A percentile compares a stretch with the other conserved stretches of the same genome.
phyloP scores from a whole-genome alignment of 2,113 vertebrate genomes.

The Burhinus oedicnemus region DNA sequence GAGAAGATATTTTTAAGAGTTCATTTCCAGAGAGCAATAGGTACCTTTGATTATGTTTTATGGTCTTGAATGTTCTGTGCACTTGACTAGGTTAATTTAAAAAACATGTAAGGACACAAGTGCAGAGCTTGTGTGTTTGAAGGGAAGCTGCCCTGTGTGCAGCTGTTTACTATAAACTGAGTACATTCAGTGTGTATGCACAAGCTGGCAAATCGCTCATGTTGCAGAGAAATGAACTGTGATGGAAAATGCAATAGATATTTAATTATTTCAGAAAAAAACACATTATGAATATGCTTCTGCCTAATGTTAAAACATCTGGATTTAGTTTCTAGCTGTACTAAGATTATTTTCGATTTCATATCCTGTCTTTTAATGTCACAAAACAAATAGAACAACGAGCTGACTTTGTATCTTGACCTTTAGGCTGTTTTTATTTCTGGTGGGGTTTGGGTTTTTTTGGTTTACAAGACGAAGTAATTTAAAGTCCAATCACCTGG shows the following conservation, averaged over 20 bases:
- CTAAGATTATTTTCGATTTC: neutral
- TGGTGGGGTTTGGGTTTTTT: neutral
- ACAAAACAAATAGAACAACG: neutral
- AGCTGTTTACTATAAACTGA: conserved; percentile 4
- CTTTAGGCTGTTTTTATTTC: conserved; percentile 7
- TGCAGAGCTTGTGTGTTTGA: neutral
- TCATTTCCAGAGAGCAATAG: neutral
- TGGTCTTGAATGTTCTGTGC: neutral
- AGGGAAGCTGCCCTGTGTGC: neutral
- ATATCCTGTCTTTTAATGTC: conserved; percentile 33
- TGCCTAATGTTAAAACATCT: neutral
- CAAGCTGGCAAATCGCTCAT: neutral
- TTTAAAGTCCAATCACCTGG: neutral
- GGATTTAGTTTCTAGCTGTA: neutral
- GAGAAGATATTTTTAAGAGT: neutral
- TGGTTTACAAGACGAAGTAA: neutral
- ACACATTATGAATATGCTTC: neutral
- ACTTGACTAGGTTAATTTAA: neutral
- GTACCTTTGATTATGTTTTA: neutral
- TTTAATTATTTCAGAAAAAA: neutral
- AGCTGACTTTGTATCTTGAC: neutral
- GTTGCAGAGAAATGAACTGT: conserved; percentile 16
- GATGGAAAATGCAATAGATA: conserved; percentile 17
- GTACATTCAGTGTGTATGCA: neutral
- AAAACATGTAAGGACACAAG: neutral